A percentile compares a stretch with the other conserved stretches of the same genome.
These are phyloP conservation scores for Xiphias gladius DNA, from an alignment of 2,113 vertebrate genomes.

Conservation along the genomic window DNA sequence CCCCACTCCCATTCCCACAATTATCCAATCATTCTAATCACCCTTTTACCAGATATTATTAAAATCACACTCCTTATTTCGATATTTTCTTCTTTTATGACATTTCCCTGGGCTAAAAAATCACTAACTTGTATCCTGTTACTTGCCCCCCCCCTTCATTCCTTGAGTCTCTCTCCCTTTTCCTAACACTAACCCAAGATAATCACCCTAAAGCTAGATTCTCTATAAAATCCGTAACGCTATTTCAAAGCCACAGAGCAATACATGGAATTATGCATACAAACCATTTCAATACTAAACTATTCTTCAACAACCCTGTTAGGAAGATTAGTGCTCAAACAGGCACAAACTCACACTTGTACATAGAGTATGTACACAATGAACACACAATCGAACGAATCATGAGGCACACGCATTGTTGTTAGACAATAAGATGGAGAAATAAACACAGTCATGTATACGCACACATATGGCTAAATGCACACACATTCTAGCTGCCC, in stretches of 20 bases:
- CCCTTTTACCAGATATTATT: slow-evolving; percentile 33
- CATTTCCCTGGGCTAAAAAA: slow-evolving; percentile 23
- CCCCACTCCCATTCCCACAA: background rate
- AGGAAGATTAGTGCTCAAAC: slow-evolving; percentile 27
- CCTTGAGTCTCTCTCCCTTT: slow-evolving; percentile 27
- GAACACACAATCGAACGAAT: background rate
- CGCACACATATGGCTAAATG: too few relatives aligned
- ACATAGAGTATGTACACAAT: background rate
- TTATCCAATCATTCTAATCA: slow-evolving; percentile 21
- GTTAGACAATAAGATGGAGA: background rate
- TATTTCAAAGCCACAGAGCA: slow-evolving; percentile 48
- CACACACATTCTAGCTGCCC: background rate
- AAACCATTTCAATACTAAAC: slow-evolving; percentile 38
- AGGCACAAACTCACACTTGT: slow-evolving; percentile 18
- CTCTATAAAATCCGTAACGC: slow-evolving; percentile 56
- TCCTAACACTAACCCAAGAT: slow-evolving; percentile 38
- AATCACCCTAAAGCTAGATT: slow-evolving; percentile 61
- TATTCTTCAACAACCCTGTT: slow-evolving; percentile 47
- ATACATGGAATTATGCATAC: slow-evolving; percentile 42
- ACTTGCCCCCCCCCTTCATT: slow-evolving; percentile 5
- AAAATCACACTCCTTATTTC: slow-evolving; percentile 27
- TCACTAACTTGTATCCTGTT: slow-evolving; percentile 15
- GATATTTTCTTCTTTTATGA: slow-evolving; percentile 29
- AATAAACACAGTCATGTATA: background rate
- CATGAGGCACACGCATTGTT: background rate